Evolutionary conservation across 2,113 vertebrate genomes (phyloP), one percentile per base, ranked within the genome.

Genomic region (Mohoua ochrocephala): DNA sequence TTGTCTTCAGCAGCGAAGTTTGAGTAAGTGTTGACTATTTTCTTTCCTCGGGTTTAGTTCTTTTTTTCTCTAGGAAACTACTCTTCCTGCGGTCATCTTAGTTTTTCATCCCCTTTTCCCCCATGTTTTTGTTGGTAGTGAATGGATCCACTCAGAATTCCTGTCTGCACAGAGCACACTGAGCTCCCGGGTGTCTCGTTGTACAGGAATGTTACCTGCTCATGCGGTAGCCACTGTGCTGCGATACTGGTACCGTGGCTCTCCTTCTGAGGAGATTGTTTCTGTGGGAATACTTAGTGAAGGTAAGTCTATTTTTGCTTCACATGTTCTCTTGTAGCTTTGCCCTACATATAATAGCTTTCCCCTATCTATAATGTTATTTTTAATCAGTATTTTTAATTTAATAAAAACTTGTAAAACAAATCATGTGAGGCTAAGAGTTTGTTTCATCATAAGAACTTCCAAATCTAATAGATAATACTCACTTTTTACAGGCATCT

Each of bases 211-310:
- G 59, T 98, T 98, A 17, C 82, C 96, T 27, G 97, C 98, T 57
- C 98, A 98, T 16, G 98, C 98, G 0, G 86, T 99, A 92, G 95
- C 98, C 31, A 95, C 96, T 1, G 95, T 98, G 5, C 93, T 99
- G 73, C 98, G 88, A 35, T 98, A 98, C 37, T 99, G 99, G 99
- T 98, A 97, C 67, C 97, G 97, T 1, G 91, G 87, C 16, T 98
- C 96, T 23, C 94, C 97, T 4, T 86, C 98, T 24, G 98, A 96
- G 60, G 98, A 98, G 87, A 92, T 99, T 0, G 37, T 99, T 78
- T 99, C 99, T n/a, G 35, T 99, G 60, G 99, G 99, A 56, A 70
- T 99, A 18, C 15, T 97, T 49, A 99, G 97, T 90, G 61, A 98
- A 98, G 99, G 99, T 99, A 97, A 96, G 73, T 50, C 37, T 39